Conservation (phyloP, 2,888 invertebrate genomes). For the Oscheius sp. region DNA sequence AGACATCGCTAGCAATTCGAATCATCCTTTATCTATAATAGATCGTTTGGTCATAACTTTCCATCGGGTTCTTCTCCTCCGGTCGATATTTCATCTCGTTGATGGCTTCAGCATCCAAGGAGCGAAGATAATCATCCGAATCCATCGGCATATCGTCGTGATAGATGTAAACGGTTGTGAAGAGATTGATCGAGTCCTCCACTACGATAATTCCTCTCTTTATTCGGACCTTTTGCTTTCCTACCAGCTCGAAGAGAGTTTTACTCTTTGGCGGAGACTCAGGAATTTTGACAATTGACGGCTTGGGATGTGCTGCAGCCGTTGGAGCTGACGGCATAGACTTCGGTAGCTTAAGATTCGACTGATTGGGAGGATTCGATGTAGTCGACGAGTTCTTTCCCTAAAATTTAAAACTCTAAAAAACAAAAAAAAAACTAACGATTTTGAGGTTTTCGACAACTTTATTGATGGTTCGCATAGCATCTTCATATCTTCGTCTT, state of each 20-base stretch:
- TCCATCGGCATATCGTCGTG: not conserved
- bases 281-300: no score
- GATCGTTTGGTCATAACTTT: not conserved
- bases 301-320: no score
- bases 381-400: no score
- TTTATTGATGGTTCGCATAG: no score
- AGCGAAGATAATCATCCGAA: not conserved
- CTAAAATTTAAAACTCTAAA: no score
- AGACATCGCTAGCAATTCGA: not conserved
- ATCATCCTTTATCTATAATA: not conserved
- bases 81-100: not conserved
- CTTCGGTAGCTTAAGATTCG: no score
- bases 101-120: not conserved
- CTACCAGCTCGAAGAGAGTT: not conserved
- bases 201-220: not conserved
- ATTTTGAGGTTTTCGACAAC: no score
- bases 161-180: conserved; percentile 2
- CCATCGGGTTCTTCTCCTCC: not conserved
- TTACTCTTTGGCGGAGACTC: no score
- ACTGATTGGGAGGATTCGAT: no score
- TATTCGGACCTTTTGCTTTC: not conserved
- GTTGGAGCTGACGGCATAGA: no score
- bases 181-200: not conserved
- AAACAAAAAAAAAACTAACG: no score
- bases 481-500: no score